A percentile compares a stretch with the other conserved stretches of the same genome.
Conservation (phyloP, 1,140 invertebrate species). For the Lordiphosa collinella region DNA sequence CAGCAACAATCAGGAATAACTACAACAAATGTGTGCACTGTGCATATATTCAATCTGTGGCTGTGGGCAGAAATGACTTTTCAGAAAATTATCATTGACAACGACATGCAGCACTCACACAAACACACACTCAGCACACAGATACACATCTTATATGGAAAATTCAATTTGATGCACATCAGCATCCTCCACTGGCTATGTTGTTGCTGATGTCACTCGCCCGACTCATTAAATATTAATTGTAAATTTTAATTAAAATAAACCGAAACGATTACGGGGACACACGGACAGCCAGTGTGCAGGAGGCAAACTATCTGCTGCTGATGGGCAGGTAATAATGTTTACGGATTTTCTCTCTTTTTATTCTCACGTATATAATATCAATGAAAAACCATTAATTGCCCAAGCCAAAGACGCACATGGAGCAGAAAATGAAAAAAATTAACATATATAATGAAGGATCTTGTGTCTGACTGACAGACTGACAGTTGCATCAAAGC, state of each 20-base stretch:
- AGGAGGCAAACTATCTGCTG: constrained; percentile 23
- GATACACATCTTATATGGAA: constrained; percentile 27
- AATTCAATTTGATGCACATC: constrained; percentile 66
- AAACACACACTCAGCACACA: constrained; percentile 23
- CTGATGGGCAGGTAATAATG: constrained; percentile 62
- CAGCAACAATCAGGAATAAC: neutral
- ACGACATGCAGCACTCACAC: constrained; percentile 10
- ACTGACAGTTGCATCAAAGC: constrained; percentile 12
- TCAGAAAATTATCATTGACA: constrained; percentile 47
- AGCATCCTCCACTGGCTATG: constrained; percentile 20
- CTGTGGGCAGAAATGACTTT: constrained; percentile 49
- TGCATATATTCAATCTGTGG: constrained; percentile 35
- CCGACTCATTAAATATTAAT: constrained; percentile 75
- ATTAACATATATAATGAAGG: constrained; percentile 51
- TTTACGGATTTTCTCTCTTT: constrained; percentile 48
- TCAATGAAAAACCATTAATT: constrained; percentile 47
- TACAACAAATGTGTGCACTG: neutral
- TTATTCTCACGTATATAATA: neutral
- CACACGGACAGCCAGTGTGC: neutral
- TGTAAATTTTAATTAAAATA: constrained; percentile 78
- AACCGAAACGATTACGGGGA: constrained; percentile 57
- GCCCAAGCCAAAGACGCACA: constrained; percentile 25
- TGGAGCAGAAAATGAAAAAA: constrained; percentile 12
- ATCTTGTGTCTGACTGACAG: constrained; percentile 21
- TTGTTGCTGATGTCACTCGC: constrained; percentile 47